A percentile compares a stretch with the other conserved stretches of the same genome.
phyloP scores from a whole-genome alignment of 2,888 invertebrate genomes.

The Nemapogon koenigi region DNA sequence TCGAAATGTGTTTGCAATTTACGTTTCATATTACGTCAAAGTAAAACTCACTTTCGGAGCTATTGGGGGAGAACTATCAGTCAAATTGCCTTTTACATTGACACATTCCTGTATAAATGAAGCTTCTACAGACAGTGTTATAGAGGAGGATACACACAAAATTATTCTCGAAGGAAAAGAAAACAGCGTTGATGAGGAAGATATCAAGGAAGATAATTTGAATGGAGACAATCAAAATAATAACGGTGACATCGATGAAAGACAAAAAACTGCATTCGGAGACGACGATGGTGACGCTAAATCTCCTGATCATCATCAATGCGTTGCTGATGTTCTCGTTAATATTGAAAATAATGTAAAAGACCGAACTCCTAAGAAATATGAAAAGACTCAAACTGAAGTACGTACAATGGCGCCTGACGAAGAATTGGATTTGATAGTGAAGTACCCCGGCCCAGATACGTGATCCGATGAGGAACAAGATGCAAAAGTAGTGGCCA shows the following conservation, averaged over 20 bases:
- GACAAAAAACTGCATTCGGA: constrained; percentile 27
- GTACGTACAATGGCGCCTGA: constrained; percentile 40
- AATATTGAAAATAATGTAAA: constrained; percentile 50
- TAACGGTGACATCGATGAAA: constrained; percentile 27
- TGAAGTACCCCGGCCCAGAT: constrained; percentile 52
- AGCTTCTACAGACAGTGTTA: constrained; percentile 62
- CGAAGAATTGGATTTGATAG: constrained; percentile 54
- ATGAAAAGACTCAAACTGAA: constrained; percentile 36
- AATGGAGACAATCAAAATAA: constrained; percentile 45
- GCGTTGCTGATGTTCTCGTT: constrained; percentile 48
- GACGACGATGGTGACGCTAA: constrained; percentile 33
- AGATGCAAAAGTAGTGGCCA: constrained; percentile 28
- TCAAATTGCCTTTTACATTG: constrained; percentile 81
- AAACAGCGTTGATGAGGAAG: constrained; percentile 47
- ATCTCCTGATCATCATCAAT: constrained; percentile 39
- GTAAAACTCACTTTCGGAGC: constrained; percentile 81
- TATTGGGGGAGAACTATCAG: constrained; percentile 80
- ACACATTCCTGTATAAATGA: constrained; percentile 75
- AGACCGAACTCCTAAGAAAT: constrained; percentile 39
- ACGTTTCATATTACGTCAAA: constrained; percentile 91
- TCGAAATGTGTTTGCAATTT: constrained; percentile 87
- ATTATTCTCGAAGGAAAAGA: constrained; percentile 55
- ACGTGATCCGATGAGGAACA: constrained; percentile 59
- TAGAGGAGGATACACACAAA: constrained; percentile 53
- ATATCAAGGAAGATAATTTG: constrained; percentile 25